phyloP scores from a whole-genome alignment of 2,797 vertebrate species.

The Poecilia gillii region DNA sequence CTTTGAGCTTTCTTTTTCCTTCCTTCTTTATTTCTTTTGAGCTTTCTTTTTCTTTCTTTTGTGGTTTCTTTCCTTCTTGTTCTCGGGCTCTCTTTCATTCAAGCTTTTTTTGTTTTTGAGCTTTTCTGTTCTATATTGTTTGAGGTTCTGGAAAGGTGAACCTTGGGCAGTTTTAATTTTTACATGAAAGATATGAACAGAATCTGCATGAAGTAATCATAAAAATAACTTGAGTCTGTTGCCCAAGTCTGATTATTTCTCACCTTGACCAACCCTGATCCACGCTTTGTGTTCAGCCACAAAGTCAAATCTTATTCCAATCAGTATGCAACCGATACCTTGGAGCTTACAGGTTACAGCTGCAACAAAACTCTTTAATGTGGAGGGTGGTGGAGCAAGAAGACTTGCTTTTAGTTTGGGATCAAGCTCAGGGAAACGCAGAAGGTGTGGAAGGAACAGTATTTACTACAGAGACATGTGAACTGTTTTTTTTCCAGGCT shows the following conservation, averaged over 20 bases:
- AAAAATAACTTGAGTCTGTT: background rate
- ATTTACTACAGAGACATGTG: background rate
- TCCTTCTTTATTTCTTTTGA: background rate
- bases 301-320: background rate
- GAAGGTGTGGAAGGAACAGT: background rate
- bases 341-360: background rate
- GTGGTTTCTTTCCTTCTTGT: background rate
- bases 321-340: background rate
- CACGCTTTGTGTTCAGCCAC: background rate
- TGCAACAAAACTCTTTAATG: background rate
- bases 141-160: background rate
- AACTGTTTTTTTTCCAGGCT: background rate
- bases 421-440: background rate
- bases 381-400: background rate
- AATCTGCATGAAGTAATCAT: background rate
- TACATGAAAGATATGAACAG: background rate
- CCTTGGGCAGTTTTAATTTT: background rate
- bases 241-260: background rate
- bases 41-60: background rate
- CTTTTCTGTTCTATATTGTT: background rate
- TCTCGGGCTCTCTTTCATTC: background rate
- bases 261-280: background rate
- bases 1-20: background rate
- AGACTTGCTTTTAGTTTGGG: background rate
- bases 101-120: background rate